Percentiles rank a stretch among this genome's conserved stretches.
Evolutionary conservation across 2,113 vertebrate species (phyloP).

Genomic region (Tetraodon nigroviridis): DNA sequence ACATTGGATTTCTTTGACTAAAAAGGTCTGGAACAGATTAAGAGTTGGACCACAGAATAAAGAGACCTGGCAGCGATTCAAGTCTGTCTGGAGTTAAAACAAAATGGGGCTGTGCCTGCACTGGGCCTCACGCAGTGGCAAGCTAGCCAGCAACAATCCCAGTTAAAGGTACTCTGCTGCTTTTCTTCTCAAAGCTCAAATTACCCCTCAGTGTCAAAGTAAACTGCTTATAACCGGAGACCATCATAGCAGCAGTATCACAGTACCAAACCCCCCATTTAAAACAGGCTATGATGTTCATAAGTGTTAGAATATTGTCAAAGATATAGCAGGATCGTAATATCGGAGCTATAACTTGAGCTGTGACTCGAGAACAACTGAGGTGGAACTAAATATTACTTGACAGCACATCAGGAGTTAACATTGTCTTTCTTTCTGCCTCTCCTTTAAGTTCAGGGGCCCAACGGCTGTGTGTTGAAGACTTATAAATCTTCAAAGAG

Average conservation of each 20-base stretch:
- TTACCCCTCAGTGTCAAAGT: constrained; percentile 72
- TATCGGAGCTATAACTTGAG: background rate
- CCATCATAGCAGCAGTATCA: constrained; percentile 35
- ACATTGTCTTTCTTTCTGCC: constrained; percentile 27
- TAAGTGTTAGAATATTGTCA: background rate
- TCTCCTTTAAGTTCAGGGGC: constrained; percentile 73
- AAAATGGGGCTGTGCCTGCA: constrained; percentile 65
- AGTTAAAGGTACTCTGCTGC: constrained; percentile 69
- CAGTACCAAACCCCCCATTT: constrained; percentile 7
- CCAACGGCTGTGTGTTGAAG: constrained; percentile 82
- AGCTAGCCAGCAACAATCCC: constrained; percentile 64
- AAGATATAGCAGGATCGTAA: background rate
- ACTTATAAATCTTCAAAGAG: constrained; percentile 89
- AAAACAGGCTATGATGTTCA: background rate
- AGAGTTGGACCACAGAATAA: constrained; percentile 86
- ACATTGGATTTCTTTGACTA: constrained; percentile 87
- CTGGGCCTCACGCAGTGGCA: constrained; percentile 85
- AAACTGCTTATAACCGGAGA: constrained; percentile 61
- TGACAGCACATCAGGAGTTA: constrained; percentile 61
- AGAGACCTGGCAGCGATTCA: constrained; percentile 87
- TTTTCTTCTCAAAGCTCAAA: constrained; percentile 71
- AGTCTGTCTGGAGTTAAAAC: constrained; percentile 86
- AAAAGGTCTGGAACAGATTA: constrained; percentile 99
- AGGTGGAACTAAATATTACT: background rate
- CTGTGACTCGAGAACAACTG: background rate